Evolutionary conservation across 1,140 invertebrate species (phyloP).

Genomic region (Trinorchestia longiramus): DNA sequence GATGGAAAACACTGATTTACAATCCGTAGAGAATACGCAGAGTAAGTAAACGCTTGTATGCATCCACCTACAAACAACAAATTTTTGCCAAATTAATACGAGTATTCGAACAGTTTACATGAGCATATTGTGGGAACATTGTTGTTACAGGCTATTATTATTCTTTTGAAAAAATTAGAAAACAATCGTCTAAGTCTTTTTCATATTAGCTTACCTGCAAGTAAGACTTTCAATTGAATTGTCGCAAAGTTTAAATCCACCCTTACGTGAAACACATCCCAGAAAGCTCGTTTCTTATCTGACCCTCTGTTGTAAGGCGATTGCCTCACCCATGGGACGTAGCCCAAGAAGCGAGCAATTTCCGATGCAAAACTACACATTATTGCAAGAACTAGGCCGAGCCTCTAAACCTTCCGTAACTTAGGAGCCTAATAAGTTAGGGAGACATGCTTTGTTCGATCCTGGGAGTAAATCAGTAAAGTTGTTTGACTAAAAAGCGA

Average conservation of each 20-base stretch:
- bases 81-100: too few relatives aligned
- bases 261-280: not conserved
- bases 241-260: not conserved
- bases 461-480: not conserved
- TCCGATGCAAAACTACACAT: not conserved
- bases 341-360: not conserved
- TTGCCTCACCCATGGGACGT: not conserved
- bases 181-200: not conserved
- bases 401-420: not conserved
- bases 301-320: not conserved
- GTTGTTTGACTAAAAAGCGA: not conserved
- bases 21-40: too few relatives aligned
- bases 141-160: too few relatives aligned
- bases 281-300: not conserved
- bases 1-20: too few relatives aligned
- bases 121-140: too few relatives aligned
- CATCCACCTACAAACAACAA: too few relatives aligned
- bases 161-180: not conserved
- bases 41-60: too few relatives aligned
- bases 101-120: too few relatives aligned
- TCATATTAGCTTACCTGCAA: not conserved
- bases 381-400: not conserved
- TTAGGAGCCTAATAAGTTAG: not conserved
- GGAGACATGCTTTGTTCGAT: not conserved
- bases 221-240: not conserved